Conservation (phyloP, 2,888 invertebrate genomes). For the Dryobotodes eremita region DNA sequence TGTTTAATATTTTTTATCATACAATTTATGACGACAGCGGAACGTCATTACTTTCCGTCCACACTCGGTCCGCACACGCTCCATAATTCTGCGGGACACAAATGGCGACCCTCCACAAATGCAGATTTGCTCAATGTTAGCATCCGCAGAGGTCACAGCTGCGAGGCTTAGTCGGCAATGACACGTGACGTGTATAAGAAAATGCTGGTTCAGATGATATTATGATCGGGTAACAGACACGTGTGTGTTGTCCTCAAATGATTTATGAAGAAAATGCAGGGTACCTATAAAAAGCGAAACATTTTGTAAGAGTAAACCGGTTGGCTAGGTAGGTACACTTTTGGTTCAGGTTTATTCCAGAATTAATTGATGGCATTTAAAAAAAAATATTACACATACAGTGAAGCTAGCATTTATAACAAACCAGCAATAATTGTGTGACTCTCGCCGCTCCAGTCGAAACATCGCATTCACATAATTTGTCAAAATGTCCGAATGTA, state of each 20-base stretch:
- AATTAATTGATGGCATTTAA: not conserved
- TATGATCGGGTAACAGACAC: slow-evolving; percentile 13
- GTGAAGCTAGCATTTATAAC: not conserved
- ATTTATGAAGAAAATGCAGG: slow-evolving; percentile 15
- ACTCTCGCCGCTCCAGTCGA: not conserved
- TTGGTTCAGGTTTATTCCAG: not conserved
- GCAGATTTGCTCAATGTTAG: slow-evolving; percentile 62
- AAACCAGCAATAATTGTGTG: slow-evolving; percentile 8
- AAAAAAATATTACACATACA: not conserved
- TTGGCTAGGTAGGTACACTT: not conserved
- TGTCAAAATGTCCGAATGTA: slow-evolving; percentile 44
- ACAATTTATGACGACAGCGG: slow-evolving; percentile 61
- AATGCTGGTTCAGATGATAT: slow-evolving; percentile 25
- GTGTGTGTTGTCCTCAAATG: slow-evolving; percentile 2
- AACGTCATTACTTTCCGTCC: slow-evolving; percentile 62
- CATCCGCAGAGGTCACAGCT: slow-evolving; percentile 70
- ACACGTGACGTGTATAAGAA: slow-evolving; percentile 50
- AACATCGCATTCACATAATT: slow-evolving; percentile 45
- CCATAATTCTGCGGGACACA: slow-evolving; percentile 52
- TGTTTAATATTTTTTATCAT: slow-evolving; percentile 58
- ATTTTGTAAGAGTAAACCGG: not conserved
- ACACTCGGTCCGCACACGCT: slow-evolving; percentile 25
- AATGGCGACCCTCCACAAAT: slow-evolving; percentile 59
- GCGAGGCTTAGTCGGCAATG: slow-evolving; percentile 49
- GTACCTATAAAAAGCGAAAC: not conserved